Base-by-base conservation (phyloP, 2,113 vertebrate genomes). In the Perccottus glenii region DNA sequence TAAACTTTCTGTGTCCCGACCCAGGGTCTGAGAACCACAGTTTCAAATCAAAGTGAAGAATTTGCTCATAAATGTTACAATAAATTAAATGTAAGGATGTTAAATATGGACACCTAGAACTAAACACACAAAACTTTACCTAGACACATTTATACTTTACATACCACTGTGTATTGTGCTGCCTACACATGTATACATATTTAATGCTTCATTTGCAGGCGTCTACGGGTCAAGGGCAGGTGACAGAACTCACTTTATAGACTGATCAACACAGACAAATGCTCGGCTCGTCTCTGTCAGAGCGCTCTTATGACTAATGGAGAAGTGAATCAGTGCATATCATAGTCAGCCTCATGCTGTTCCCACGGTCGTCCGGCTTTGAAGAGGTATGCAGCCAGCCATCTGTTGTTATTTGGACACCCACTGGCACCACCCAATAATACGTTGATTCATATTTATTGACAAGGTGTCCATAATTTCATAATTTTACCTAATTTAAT, bases 371-470 rank as follows among this genome's bases (percentile, higher is more conserved):
- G 67, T 62, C 66, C 38, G 27, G 67, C 77, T 81, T 63, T 60
- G 48, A 81, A 81, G 81, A 81, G 72, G 76, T 83, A 77, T 69
- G 58, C 76, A 85, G 65, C 77, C 77, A 77, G 61, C 87, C 86
- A 88, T 88, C 89, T 88, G 87, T 78, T 90, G 86, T 85, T 89
- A 81, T 87, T 81, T 70, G 56, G 49, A 62, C 78, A 64, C 70
- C 62, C 59, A 46, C 67, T 78, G 81, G 60, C 67, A 73, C 43
- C 35, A 51, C 40, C 69, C 43, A 43, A 71, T 60, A 68, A 75
- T 47, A 69, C 64, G 43, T 75, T 73, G 75, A 79, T 86, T 81
- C 72, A 82, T 77, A 67, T 67, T 60, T 55, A 78, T 66, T 76
- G 75, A 80, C 55, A 80, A 66, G 51, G 69, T 81, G 50, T 81